phyloP scores from a whole-genome alignment of 2,797 vertebrate species.

The Sternotherus odoratus region DNA sequence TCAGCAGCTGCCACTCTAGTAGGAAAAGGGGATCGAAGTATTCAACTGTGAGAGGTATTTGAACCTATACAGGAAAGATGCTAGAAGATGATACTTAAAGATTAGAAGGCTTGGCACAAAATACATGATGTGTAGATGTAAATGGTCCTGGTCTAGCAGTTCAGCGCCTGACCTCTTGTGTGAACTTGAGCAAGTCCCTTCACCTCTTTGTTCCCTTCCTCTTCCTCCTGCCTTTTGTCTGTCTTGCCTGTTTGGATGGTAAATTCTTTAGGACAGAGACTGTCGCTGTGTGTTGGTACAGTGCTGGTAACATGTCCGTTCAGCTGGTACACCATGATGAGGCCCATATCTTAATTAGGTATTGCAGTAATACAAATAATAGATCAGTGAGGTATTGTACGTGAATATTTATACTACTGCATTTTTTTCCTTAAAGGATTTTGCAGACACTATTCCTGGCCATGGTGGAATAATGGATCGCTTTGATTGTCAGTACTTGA shows the following conservation, averaged over 20 bases:
- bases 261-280: not conserved
- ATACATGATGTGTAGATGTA: rapidly evolving
- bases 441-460: slow-evolving; percentile 95
- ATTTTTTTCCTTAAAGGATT: slow-evolving; percentile 85
- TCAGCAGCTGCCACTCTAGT: not conserved
- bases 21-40: not conserved
- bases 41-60: not conserved
- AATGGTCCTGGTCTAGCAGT: not conserved
- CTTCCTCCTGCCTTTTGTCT: not conserved
- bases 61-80: not conserved
- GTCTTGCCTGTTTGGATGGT: not conserved
- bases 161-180: not conserved
- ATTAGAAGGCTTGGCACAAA: not conserved
- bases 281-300: not conserved
- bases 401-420: not conserved
- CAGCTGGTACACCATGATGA: not conserved
- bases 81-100: not conserved
- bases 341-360: not conserved
- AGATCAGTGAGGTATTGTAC: rapidly evolving
- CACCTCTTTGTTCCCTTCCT: not conserved
- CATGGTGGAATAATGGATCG: slow-evolving; percentile 98
- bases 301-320: not conserved
- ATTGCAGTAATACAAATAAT: not conserved
- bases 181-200: not conserved
- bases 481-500: slow-evolving; percentile 97